phyloP scores from a whole-genome alignment of 2,113 vertebrate species.

The Lates calcarifer region DNA sequence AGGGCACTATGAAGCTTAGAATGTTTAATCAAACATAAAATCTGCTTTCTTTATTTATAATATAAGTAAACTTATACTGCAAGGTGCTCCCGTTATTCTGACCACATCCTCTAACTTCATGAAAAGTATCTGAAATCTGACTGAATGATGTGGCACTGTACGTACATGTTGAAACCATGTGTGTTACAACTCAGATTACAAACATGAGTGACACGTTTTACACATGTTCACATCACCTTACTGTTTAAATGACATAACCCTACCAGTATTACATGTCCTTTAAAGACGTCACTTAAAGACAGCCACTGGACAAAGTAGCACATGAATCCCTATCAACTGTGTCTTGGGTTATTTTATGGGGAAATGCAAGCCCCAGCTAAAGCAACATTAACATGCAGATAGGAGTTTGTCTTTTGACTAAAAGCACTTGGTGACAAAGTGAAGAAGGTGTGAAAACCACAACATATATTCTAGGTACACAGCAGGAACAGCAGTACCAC shows the following conservation, averaged over 20 bases:
- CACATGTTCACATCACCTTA: no score
- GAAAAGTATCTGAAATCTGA: no score
- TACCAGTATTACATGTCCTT: no score
- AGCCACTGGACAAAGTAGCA: no score
- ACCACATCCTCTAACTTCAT: neutral
- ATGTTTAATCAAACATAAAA: neutral
- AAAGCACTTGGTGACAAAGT: neutral
- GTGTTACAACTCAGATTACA: neutral
- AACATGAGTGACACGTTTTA: neutral
- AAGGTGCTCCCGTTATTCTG: neutral
- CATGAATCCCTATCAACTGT: no score
- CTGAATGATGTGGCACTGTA: no score
- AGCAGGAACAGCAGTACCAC: no score
- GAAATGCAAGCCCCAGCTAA: rapidly evolving
- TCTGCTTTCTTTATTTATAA: no score
- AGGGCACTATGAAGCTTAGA: neutral
- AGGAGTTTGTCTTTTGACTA: no score
- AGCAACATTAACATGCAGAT: neutral
- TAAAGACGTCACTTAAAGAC: no score
- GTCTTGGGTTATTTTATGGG: neutral
- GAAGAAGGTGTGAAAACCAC: neutral
- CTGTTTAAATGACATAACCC: no score
- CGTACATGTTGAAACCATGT: neutral
- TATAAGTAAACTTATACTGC: no score
- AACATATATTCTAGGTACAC: neutral